Evolutionary conservation across 2,888 invertebrate species (phyloP).

Genomic region (Andrena chrysosceles): DNA sequence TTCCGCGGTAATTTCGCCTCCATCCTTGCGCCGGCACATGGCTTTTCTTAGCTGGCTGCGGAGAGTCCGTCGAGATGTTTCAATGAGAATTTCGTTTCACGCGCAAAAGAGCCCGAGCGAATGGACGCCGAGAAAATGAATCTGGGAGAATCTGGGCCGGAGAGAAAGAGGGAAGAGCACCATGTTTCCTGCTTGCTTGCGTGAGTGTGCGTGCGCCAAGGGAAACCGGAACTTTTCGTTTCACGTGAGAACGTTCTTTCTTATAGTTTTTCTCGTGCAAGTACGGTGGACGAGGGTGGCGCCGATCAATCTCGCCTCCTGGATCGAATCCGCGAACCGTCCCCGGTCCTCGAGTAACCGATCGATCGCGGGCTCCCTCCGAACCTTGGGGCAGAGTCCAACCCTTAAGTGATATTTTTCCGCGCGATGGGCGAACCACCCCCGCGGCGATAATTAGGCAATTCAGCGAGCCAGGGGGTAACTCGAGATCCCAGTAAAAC

Average conservation of each 20-base stretch:
- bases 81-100: constrained; percentile 72
- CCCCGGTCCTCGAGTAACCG: constrained; percentile 19
- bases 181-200: constrained; percentile 49
- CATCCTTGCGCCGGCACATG: constrained; percentile 47
- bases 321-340: constrained; percentile 63
- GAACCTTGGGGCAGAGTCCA: constrained; percentile 31
- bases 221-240: constrained; percentile 39
- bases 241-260: constrained; percentile 64
- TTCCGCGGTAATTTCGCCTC: constrained; percentile 40
- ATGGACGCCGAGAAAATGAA: constrained; percentile 2
- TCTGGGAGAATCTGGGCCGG: neutral
- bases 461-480: neutral
- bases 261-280: constrained; percentile 68
- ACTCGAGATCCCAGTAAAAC: too few relatives aligned
- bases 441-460: neutral
- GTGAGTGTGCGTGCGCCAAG: constrained; percentile 36
- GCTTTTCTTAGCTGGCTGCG: constrained; percentile 45
- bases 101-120: constrained; percentile 44
- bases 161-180: constrained; percentile 12
- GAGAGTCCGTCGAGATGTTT: constrained; percentile 70
- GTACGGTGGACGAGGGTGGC: constrained; percentile 77
- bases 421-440: neutral
- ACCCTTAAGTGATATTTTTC: neutral
- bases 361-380: constrained; percentile 7
- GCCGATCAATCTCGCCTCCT: constrained; percentile 72